Evolutionary conservation across 1,140 invertebrate genomes (phyloP), one percentile per base, ranked within the genome.

Genomic region (Drepana arcuata): DNA sequence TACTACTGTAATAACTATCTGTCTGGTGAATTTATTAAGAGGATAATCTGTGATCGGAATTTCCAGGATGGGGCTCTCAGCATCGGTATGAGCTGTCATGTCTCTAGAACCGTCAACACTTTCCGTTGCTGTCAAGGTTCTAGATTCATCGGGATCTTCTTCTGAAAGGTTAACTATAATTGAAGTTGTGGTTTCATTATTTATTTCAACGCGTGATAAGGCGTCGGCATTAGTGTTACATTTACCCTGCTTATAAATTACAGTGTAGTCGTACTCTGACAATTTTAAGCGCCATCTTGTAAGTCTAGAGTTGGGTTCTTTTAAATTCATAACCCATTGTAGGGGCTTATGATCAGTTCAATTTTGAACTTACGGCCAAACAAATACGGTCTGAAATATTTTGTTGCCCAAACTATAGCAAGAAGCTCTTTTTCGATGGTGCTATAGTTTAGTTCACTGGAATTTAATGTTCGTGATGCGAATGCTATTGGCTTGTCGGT

Each of bases 261-360:
- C 69, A 38, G 80, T 41, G 29, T 74, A 82, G 10, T 51, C 46
- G 23, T 45, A 67, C 36, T 84, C 75, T 51, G 84, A 77, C 14
- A 88, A 38, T 45, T 72, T 60, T 6, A 86, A 16, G 33, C 73
- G 41, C 86, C 86, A 88, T 13, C 84, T 44, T 1, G 80, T 59
- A 11, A 88, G 45, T 50, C 79, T 47, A 30, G 68, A 61, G n/a
- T 56, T 71, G 9, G 75, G 68, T 31, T 86, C 77, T 51, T 82
- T 85, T 2, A 44, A 18, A 5, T 16, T 31, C 11, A 45, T 41
- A 13, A 50, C 15, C 69, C 79, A 87, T 14, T 41, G 58, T 15
- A 87, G 52, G 0, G 81, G 77, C 41, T 74, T 69, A 34, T 87
- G 85, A 41, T 88, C 86, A 0, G 85, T 87, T 14, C 41, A 2